phyloP scores from a whole-genome alignment of 2,113 vertebrate genomes.

The Lamprologus tigripictilis region DNA sequence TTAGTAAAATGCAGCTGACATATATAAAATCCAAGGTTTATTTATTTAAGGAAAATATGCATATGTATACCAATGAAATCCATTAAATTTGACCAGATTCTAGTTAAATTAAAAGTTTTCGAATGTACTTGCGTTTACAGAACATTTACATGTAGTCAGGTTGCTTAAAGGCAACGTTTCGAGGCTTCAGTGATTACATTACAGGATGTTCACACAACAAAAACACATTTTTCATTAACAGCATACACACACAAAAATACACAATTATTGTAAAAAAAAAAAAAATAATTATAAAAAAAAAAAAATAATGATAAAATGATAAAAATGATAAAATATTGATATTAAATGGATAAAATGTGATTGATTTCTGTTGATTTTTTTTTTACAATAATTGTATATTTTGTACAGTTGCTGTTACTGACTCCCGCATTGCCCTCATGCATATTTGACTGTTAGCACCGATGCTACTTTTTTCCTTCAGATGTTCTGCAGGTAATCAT shows the following conservation, averaged over 20 bases:
- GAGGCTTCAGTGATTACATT: not conserved
- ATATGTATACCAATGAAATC: not conserved
- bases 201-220: not conserved
- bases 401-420: not conserved
- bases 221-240: not conserved
- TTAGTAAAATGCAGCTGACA: not conserved
- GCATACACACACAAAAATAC: not conserved
- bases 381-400: not conserved
- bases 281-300: accelerated
- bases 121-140: not conserved
- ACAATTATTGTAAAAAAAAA: not conserved
- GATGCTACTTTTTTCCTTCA: not conserved
- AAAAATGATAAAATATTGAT: too few relatives aligned
- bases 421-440: not conserved
- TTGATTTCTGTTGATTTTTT: not conserved
- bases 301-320: too few relatives aligned
- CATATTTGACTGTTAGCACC: not conserved
- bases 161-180: not conserved
- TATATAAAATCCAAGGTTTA: not conserved
- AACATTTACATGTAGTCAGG: not conserved
- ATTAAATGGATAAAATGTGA: not conserved
- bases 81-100: not conserved
- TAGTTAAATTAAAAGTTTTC: not conserved
- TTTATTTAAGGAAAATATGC: not conserved
- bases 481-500: not conserved